Base-by-base conservation (phyloP, 1,140 invertebrate genomes). In the Potamilus streckersoni region DNA sequence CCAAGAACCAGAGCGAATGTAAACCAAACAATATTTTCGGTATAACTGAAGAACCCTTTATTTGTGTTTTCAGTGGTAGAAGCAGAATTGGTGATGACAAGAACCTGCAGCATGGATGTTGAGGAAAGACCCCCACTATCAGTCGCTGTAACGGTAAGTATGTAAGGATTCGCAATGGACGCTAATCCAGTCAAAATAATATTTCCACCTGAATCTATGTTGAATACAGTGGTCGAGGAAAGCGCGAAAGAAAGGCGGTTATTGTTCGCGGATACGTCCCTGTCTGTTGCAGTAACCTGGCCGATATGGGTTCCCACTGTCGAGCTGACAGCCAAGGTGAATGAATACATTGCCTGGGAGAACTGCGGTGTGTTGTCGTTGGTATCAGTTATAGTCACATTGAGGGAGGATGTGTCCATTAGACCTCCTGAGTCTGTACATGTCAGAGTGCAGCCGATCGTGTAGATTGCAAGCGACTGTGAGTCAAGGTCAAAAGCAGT, bases 241-340 rank as follows among this genome's bases (percentile, higher is more conserved):
- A 17, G 16, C 11, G 31, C 15, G 12, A 20, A 66, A 8, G 16
- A 66, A 20, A 66, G 31, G 57, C 69, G 67, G 31, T 23, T 69
- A 27, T 75, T 75, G 4, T 69, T 38, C n/a, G 70, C 70, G 14
- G 16, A 27, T 16, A 67, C 68, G 49, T 89, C 88, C 5, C 62
- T 58, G 72, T 89, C 88, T 15, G 79, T 84, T 15, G 95, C 96
- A 56, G 90, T 93, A 69, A 98, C 93, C 71, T 93, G 94, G 74
- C 96, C 86, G 64, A 98, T 94, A 17, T 69, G 27, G 14, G 65
- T 38, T 49, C 27, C 55, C n/a, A 27, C 23, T 80, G 93, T 94
- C 0, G 94, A 95, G 16, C 96, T 96, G 11, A 94, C 91, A 0
- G 95, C 93, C 84, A 96, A 95, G 88, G 98, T 97, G 0, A 96